Base-by-base conservation (phyloP, 2,113 vertebrate genomes). In the Cranoglanis bouderius region DNA sequence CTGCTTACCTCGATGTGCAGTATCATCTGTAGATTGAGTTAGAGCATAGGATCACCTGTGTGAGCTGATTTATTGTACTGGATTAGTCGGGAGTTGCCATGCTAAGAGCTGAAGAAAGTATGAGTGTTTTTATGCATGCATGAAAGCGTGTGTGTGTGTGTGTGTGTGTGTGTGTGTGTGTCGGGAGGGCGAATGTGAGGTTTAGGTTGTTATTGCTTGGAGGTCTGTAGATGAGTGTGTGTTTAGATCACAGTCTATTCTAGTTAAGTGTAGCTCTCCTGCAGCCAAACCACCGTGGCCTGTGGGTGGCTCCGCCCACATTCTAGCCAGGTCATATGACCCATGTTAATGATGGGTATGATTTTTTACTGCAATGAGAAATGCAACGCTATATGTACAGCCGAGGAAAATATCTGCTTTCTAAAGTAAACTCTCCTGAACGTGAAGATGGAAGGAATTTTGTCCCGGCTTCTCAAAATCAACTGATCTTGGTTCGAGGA, bases 311-410 rank as follows among this genome's bases (percentile, higher is more conserved):
- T 51, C 93, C 92, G 86, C 91, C 90, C 87, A 93, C 94, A 94
- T 95, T 95, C 95, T 93, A 92, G 91, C 86, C 85, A 85, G 90
- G 91, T 93, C 94, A 95, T 92, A 92, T 95, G 95, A 94, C 90
- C 87, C 0, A 86, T 88, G 90, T 89, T 92, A 92, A 93, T 83
- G 90, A 86, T 49, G 91, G 91, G 90, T 85, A 81, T 89, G 77
- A 67, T 55, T 80, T 80, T 85, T 85, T 70, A 46, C 83, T 85
- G 74, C 35, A 61, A 84, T 70, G 26, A 55, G 49, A 85, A 16
- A 55, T 84, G 85, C 51, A 83, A 90, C 19, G 21, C 63, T 75
- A 35, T 35, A 55, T 57, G 9, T 65, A 49, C 74, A 87, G 55
- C 70, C n/a, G 38, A 86, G 55, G 13, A 77, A 40, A 46, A 49